A percentile compares a stretch with the other conserved stretches of the same genome.
phyloP scores from a whole-genome alignment of 2,888 invertebrate species.

The Caradrina clavipalpis region DNA sequence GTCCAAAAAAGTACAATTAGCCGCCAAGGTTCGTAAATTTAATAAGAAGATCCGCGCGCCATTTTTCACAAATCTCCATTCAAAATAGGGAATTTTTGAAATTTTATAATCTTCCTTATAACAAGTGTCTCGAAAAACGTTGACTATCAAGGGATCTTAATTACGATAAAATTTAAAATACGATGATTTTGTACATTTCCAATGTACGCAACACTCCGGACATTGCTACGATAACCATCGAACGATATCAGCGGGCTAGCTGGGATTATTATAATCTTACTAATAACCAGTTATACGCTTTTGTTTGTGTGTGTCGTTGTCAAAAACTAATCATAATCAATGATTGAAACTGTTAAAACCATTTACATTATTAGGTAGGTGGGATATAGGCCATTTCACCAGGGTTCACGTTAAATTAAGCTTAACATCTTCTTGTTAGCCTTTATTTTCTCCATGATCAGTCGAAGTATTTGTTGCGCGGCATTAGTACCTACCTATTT shows the following conservation, averaged over 20 bases:
- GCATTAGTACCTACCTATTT: background rate
- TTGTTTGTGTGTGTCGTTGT: background rate
- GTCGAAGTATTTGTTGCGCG: background rate
- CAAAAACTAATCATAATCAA: background rate
- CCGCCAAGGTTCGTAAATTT: no score
- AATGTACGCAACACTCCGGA: conserved; percentile 24
- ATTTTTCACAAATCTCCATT: no score
- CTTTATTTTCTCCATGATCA: background rate
- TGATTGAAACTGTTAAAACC: background rate
- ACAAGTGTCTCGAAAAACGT: no score
- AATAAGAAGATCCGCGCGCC: no score
- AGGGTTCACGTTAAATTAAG: no score
- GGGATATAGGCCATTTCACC: no score
- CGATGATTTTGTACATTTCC: background rate
- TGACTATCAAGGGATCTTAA: background rate
- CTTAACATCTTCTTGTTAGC: background rate
- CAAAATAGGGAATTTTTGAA: no score
- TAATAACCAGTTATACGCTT: background rate
- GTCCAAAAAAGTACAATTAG: no score
- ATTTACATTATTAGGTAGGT: background rate
- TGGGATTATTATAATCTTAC: conserved; percentile 11
- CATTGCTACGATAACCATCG: conserved; percentile 8
- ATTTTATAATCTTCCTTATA: no score
- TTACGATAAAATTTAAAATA: conserved; percentile 12
- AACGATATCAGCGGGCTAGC: conserved; percentile 11